These are phyloP conservation scores for Sisyra nigra DNA, from an alignment of 2,888 invertebrate species.

Conservation along the genomic window DNA sequence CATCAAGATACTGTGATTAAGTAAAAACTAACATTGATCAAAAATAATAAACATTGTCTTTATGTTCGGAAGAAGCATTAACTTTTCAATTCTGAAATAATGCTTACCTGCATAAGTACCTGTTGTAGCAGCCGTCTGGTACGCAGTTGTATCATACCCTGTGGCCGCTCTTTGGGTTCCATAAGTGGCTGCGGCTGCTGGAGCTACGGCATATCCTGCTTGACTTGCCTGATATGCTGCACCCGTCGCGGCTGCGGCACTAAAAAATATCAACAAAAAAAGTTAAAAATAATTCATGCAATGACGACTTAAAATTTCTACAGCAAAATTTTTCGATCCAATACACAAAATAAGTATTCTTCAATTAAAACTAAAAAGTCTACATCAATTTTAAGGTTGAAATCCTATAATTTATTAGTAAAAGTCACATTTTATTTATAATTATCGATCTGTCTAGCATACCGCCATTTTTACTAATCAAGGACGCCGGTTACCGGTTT, in stretches of 20 bases:
- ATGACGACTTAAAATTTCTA: not conserved
- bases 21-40: too few relatives aligned
- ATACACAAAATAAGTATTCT: too few relatives aligned
- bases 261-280: slow-evolving; percentile 19
- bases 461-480: slow-evolving; percentile 22
- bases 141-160: slow-evolving; percentile 71
- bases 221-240: slow-evolving; percentile 73
- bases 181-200: slow-evolving; percentile 70
- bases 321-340: too few relatives aligned
- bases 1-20: too few relatives aligned
- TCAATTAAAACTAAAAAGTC: too few relatives aligned
- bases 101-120: slow-evolving; percentile 41
- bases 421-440: not conserved
- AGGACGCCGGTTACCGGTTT: slow-evolving; percentile 22
- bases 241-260: slow-evolving; percentile 52
- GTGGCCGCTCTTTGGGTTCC: slow-evolving; percentile 66
- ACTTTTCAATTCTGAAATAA: too few relatives aligned
- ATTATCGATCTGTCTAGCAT: slow-evolving; percentile 23
- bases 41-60: too few relatives aligned
- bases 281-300: not conserved
- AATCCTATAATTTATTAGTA: not conserved
- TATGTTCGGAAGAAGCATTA: too few relatives aligned
- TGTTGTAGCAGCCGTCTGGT: slow-evolving; percentile 64
- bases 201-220: slow-evolving; percentile 70
- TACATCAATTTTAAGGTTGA: not conserved